Evolutionary conservation across 2,888 invertebrate genomes (phyloP).

Genomic region (Eustalomyia histrio): DNA sequence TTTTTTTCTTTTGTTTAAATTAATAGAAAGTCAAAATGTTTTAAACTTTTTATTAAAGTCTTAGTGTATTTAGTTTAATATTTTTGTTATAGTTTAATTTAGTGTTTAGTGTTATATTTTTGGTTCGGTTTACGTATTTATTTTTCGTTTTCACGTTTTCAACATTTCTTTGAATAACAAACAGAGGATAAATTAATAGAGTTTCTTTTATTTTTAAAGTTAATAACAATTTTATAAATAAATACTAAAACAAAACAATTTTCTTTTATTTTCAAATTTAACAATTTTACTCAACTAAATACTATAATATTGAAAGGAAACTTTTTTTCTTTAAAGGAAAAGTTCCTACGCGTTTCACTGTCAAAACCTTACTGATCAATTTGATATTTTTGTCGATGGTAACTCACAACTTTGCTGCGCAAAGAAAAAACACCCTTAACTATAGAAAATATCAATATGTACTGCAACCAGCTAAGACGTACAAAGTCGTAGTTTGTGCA

Average conservation of each 20-base stretch:
- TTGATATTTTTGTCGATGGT: conserved; percentile 47
- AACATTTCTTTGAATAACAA: conserved; percentile 36
- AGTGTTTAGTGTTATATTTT: background rate
- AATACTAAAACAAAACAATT: conserved; percentile 62
- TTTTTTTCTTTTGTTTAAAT: conserved; percentile 19
- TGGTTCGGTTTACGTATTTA: conserved; percentile 1
- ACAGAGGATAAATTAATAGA: conserved; percentile 27
- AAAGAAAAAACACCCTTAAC: conserved; percentile 49
- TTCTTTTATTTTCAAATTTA: conserved; percentile 48
- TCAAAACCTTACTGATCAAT: conserved; percentile 74
- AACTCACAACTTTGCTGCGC: conserved; percentile 43
- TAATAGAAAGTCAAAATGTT: conserved; percentile 33
- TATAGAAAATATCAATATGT: conserved; percentile 20
- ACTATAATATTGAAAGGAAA: conserved; percentile 59
- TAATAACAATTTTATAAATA: conserved; percentile 67
- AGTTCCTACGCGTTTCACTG: conserved; percentile 74
- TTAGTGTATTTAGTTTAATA: background rate
- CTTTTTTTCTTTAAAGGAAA: conserved; percentile 62
- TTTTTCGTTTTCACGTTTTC: conserved; percentile 42
- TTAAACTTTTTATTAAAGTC: conserved; percentile 8
- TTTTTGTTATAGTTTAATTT: conserved; percentile 6
- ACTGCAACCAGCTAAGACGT: background rate
- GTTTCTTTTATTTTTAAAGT: conserved; percentile 14
- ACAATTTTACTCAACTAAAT: conserved; percentile 48
- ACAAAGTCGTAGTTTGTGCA: conserved; percentile 1